Evolutionary conservation across 2,888 invertebrate species (phyloP).

Genomic region (Galerucella calmariensis): DNA sequence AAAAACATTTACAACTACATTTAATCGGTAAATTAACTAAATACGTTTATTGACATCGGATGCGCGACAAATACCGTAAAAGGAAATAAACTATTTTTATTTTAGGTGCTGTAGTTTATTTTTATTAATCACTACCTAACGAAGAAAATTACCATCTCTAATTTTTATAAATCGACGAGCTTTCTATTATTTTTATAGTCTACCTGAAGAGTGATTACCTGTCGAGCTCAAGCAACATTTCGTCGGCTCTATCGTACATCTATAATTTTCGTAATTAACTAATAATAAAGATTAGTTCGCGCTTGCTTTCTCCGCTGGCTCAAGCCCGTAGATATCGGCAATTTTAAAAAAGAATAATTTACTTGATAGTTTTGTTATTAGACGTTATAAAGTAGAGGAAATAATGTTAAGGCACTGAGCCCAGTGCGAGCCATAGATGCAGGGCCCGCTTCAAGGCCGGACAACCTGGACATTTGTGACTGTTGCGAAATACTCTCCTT

Average conservation of each 20-base stretch:
- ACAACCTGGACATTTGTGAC: too few relatives aligned
- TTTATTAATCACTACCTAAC: too few relatives aligned
- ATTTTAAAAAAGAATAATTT: background rate
- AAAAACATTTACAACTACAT: too few relatives aligned
- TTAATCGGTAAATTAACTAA: too few relatives aligned
- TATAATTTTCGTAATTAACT: background rate
- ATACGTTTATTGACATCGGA: background rate
- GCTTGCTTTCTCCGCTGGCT: background rate
- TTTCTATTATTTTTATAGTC: background rate
- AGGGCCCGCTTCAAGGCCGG: too few relatives aligned
- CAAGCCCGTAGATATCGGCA: background rate
- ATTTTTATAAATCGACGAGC: background rate
- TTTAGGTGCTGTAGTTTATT: background rate
- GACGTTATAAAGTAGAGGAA: too few relatives aligned
- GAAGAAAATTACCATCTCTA: background rate
- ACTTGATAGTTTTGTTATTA: too few relatives aligned
- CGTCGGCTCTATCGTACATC: background rate
- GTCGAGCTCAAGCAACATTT: background rate
- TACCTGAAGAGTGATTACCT: background rate
- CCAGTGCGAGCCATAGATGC: too few relatives aligned
- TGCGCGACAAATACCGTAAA: background rate
- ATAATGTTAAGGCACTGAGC: too few relatives aligned
- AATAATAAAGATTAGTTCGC: background rate
- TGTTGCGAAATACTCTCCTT: too few relatives aligned
- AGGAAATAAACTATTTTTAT: background rate